phyloP scores from a whole-genome alignment of 2,797 vertebrate genomes.

The Dromococcyx pavoninus region DNA sequence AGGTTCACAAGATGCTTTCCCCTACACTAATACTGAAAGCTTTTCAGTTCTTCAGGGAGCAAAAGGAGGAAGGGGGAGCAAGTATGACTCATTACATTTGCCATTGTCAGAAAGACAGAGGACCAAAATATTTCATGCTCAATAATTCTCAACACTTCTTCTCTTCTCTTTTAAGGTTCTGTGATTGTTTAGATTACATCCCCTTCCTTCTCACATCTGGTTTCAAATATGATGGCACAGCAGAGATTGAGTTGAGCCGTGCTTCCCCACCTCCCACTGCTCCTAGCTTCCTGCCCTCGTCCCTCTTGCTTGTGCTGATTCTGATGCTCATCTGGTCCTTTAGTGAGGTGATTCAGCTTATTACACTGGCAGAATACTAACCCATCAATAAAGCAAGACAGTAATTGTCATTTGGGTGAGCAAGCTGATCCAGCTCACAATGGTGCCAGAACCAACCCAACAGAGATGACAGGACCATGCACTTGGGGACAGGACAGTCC shows the following conservation, averaged over 20 bases:
- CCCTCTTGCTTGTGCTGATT: background rate
- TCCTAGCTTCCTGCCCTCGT: background rate
- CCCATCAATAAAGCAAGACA: background rate
- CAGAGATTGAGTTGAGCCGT: background rate
- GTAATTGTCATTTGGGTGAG: background rate
- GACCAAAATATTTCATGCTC: background rate
- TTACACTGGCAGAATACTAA: background rate
- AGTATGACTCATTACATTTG: background rate
- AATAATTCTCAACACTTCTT: background rate
- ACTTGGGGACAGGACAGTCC: background rate
- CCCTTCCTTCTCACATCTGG: background rate
- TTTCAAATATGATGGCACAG: background rate
- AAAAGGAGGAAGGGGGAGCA: background rate
- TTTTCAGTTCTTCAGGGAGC: background rate
- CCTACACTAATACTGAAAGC: background rate
- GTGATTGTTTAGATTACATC: background rate
- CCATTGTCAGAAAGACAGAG: background rate
- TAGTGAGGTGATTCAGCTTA: background rate
- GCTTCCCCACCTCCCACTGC: background rate
- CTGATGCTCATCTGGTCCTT: background rate
- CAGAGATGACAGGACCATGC: background rate
- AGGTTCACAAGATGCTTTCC: background rate
- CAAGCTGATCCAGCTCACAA: conserved; percentile 13
- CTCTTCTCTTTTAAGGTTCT: background rate
- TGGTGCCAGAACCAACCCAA: background rate